These are phyloP conservation scores for Trichogramma pretiosum DNA, from an alignment of 1,140 invertebrate species.

Conservation along the genomic window DNA sequence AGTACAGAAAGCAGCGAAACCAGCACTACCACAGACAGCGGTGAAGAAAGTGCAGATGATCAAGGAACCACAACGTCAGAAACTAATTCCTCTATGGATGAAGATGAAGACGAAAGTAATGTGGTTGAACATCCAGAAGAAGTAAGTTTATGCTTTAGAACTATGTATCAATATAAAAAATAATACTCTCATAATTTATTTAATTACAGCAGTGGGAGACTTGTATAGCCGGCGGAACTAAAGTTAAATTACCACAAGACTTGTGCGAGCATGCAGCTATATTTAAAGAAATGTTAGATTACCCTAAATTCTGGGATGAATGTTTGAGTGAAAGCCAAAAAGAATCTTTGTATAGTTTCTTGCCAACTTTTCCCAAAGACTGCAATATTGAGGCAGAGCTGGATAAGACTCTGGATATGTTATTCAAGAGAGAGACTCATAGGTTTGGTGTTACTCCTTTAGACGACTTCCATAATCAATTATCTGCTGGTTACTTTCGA, in stretches of 20 bases:
- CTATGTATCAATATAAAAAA: too few relatives aligned
- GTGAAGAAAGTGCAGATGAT: conserved; percentile 34
- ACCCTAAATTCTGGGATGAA: conserved; percentile 47
- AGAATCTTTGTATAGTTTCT: conserved; percentile 39
- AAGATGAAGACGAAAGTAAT: conserved; percentile 34
- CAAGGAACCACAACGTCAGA: conserved; percentile 29
- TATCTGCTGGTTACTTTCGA: conserved; percentile 55
- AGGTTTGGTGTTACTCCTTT: conserved; percentile 42
- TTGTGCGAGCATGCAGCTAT: conserved; percentile 47
- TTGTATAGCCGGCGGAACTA: conserved; percentile 36
- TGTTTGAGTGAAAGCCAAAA: conserved; percentile 47
- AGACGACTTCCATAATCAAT: conserved; percentile 49
- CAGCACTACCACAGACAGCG: conserved; percentile 36
- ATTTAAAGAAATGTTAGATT: conserved; percentile 49
- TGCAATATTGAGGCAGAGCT: conserved; percentile 48
- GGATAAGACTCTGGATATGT: conserved; percentile 48
- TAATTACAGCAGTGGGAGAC: conserved; percentile 40
- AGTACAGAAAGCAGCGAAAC: conserved; percentile 36
- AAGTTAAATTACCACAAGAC: conserved; percentile 46
- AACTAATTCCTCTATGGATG: conserved; percentile 31
- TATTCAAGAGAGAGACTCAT: conserved; percentile 55
- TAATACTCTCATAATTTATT: background rate
- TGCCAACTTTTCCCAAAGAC: conserved; percentile 55
- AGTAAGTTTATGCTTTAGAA: conserved; percentile 20
- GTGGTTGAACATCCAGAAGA: conserved; percentile 26